phyloP scores from a whole-genome alignment of 2,888 invertebrate species.

The Tetranychus truncatus region DNA sequence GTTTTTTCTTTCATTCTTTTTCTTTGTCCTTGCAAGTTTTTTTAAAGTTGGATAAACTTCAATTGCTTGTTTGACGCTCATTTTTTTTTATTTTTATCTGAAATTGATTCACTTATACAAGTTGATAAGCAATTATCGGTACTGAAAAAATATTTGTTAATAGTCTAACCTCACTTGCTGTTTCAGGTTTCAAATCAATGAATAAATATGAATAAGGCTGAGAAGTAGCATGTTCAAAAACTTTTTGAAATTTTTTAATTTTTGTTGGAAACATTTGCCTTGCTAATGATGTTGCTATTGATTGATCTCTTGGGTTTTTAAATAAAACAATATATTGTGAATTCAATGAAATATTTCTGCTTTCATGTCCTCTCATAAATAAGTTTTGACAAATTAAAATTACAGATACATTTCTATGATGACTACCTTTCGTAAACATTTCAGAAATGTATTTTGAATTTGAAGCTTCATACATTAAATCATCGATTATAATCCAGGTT shows the following conservation, averaged over 20 bases:
- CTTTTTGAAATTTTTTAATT: neutral
- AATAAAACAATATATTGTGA: neutral
- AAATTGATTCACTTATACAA: too few species aligned
- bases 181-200: neutral
- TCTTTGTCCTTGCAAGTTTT: neutral
- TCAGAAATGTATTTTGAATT: neutral
- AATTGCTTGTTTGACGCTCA: neutral
- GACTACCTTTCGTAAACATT: conserved; percentile 15
- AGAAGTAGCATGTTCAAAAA: neutral
- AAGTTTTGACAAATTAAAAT: conserved; percentile 19
- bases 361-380: conserved; percentile 7
- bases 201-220: neutral
- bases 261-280: neutral
- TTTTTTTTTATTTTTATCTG: neutral
- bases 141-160: neutral
- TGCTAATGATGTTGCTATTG: neutral
- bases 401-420: conserved; percentile 11
- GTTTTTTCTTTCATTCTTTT: neutral
- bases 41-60: neutral
- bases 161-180: neutral
- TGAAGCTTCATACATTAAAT: conserved; percentile 11
- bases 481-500: conserved; percentile 12
- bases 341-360: neutral
- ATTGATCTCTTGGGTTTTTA: conserved; percentile 3
- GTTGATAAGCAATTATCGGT: too few species aligned